Percentiles rank a stretch among this genome's conserved stretches.
These are phyloP conservation scores for Threskiornis aethiopicus DNA, from an alignment of 2,797 vertebrate species.

Conservation along the genomic window DNA sequence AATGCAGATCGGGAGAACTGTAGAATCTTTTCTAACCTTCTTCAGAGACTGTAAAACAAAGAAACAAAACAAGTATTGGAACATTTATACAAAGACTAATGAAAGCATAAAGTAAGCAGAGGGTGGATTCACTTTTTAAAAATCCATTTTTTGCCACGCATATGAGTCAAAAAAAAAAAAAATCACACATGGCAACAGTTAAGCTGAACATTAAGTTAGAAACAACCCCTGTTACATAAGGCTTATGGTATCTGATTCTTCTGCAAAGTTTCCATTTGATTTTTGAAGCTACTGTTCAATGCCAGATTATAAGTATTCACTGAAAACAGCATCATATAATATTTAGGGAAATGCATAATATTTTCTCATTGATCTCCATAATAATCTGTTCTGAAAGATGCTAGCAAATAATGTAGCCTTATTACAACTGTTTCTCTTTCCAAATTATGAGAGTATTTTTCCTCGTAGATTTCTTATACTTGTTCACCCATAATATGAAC, in stretches of 20 bases:
- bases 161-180: neutral
- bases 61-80: neutral
- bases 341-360: neutral
- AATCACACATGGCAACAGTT: neutral
- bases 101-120: neutral
- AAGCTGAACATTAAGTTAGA: neutral
- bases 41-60: conserved; percentile 84
- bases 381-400: neutral
- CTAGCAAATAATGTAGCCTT: neutral
- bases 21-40: conserved; percentile 90
- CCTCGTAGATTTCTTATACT: neutral
- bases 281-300: neutral
- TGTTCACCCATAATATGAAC: neutral
- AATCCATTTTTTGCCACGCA: neutral
- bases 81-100: neutral
- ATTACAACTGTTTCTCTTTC: neutral
- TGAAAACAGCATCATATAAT: neutral
- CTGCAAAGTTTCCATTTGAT: neutral
- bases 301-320: neutral
- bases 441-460: neutral
- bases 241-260: neutral
- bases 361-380: neutral
- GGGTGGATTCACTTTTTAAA: neutral
- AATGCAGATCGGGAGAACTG: conserved; percentile 88
- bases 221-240: neutral